Evolutionary conservation across 2,113 vertebrate species (phyloP).

Genomic region (Sturnus vulgaris): DNA sequence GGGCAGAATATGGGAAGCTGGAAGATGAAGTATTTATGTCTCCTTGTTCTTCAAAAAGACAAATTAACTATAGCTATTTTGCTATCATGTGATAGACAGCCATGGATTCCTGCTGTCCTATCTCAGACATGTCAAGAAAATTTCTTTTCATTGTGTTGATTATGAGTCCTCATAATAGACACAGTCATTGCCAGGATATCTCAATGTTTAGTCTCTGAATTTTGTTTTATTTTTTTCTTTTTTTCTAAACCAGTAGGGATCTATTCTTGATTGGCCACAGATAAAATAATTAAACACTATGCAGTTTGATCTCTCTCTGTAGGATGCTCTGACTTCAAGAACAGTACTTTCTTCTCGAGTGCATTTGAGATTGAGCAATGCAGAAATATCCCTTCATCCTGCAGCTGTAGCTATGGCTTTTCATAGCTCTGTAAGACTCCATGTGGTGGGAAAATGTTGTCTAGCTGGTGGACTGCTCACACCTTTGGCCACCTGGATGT

Average conservation of each 20-base stretch:
- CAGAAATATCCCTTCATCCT: background rate
- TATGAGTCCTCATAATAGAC: background rate
- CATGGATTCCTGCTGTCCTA: background rate
- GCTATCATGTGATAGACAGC: background rate
- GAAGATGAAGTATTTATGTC: background rate
- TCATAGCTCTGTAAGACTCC: background rate
- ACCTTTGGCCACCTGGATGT: background rate
- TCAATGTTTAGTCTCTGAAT: background rate
- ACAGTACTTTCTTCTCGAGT: background rate
- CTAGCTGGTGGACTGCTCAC: background rate
- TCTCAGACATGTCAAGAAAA: background rate
- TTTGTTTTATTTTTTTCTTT: background rate
- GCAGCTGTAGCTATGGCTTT: background rate
- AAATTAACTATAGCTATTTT: background rate
- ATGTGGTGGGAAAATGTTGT: background rate
- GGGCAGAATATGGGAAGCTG: background rate
- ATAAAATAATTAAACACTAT: background rate
- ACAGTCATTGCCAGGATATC: background rate
- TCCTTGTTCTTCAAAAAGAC: background rate
- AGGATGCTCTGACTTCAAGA: background rate
- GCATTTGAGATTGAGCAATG: background rate
- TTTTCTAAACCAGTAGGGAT: background rate
- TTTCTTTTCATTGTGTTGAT: background rate
- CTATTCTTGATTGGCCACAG: background rate
- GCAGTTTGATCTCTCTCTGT: background rate